These are phyloP conservation scores for Polypterus senegalus DNA, from an alignment of 2,113 vertebrate species.

Conservation along the genomic window DNA sequence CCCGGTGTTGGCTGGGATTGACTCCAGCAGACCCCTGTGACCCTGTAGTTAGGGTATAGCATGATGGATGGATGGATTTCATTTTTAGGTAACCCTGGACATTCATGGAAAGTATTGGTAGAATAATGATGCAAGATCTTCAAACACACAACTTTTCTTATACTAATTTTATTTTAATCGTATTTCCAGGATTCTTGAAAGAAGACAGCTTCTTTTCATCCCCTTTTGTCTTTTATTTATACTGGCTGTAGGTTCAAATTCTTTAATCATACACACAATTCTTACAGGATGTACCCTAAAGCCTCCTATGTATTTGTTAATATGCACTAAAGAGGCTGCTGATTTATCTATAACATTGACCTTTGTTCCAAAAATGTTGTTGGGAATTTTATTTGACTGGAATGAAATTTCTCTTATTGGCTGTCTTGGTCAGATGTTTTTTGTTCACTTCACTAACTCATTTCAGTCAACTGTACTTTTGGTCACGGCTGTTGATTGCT, in stretches of 20 bases:
- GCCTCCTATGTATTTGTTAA: constrained; percentile 16
- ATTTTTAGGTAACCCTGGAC: too few species aligned
- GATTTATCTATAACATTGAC: constrained; percentile 19
- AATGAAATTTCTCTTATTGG: constrained; percentile 35
- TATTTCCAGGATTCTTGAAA: constrained; percentile 16
- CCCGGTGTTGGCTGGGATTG: too few species aligned
- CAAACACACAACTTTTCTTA: constrained; percentile 15
- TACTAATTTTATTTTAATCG: constrained; percentile 16
- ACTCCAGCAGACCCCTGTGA: too few species aligned
- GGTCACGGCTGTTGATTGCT: constrained; percentile 55
- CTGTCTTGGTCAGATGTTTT: constrained; percentile 65
- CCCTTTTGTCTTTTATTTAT: constrained; percentile 19
- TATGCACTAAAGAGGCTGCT: constrained; percentile 25
- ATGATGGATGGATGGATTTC: too few species aligned
- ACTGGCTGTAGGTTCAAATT: constrained; percentile 17
- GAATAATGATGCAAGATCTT: constrained; percentile 6
- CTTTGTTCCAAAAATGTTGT: constrained; percentile 38
- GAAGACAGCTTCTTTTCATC: constrained; percentile 13
- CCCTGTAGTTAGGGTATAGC: too few species aligned
- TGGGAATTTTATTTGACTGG: constrained; percentile 33
- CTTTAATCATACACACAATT: constrained; percentile 17
- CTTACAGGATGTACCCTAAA: constrained; percentile 3
- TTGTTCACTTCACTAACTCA: constrained; percentile 53
- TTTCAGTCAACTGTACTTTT: constrained; percentile 50
- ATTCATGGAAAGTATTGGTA: too few species aligned